phyloP scores from a whole-genome alignment of 2,113 vertebrate genomes.

The Nyctibius bracteatus region DNA sequence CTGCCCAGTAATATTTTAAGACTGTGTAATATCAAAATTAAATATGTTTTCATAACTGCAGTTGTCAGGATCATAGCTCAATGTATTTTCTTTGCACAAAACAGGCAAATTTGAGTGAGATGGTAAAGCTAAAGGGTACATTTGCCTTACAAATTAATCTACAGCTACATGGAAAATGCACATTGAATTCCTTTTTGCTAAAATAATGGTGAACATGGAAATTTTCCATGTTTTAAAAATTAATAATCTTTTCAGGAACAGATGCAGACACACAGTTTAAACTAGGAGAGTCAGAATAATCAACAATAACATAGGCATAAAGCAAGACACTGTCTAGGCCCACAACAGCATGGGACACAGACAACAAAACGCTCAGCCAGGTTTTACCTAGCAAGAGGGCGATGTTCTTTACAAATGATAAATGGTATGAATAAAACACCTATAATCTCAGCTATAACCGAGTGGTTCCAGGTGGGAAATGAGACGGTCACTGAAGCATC shows the following conservation, averaged over 20 bases:
- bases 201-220: neutral
- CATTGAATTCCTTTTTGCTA: neutral
- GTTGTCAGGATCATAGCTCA: neutral
- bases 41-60: neutral
- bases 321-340: neutral
- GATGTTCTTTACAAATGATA: neutral
- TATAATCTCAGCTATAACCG: neutral
- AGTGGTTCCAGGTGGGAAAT: neutral
- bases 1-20: neutral
- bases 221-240: neutral
- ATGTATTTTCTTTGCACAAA: neutral
- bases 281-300: neutral
- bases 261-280: neutral
- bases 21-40: neutral
- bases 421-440: neutral
- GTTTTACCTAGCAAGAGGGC: neutral
- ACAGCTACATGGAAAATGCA: neutral
- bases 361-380: neutral
- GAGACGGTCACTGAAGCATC: neutral
- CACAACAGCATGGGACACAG: rapidly evolving
- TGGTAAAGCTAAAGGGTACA: neutral
- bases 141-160: neutral
- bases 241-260: neutral
- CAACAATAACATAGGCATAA: neutral
- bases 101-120: neutral